Base-by-base conservation (phyloP, 2,113 vertebrate genomes). In the Lepus europaeus region DNA sequence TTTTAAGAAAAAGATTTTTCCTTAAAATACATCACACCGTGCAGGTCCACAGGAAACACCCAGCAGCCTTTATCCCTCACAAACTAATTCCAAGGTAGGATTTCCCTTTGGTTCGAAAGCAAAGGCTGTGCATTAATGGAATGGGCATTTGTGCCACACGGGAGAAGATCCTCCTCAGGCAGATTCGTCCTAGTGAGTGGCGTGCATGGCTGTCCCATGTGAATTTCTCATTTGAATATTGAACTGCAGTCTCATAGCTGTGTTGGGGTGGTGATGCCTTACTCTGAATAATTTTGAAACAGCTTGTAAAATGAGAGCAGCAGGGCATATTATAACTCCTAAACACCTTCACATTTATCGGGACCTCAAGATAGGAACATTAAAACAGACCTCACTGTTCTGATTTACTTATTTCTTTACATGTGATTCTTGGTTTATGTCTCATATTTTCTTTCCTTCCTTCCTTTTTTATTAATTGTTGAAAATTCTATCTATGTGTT, bases 31-130 rank as follows among this genome's bases (percentile, higher is more conserved):
- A 20, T 70, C 76, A 49, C 7, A 51, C 16, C 25, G 79, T 87
- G 9, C 8, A 89, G 59, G 59, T 61, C 79, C 61, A 86, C 45
- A 93, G 56, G 66, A 79, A 89, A 85, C 20, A 85, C 45, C 31
- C 9, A 92, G 27, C n/a, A 88, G 72, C 79, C 23, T 39, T 76
- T 90, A 59, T 63, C 25, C 79, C 95, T 76, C 13, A 76, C 31
- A 90, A 79, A n/a, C 25, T 78, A 83, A 87, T 78, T 90, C 27
- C 70, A 86, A 93, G 9, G 64, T 85, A 68, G 83, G n/a, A 70
- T 83, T 93, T 95, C 61, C 88, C 20, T 89, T 76, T 72, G 56
- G 20, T 85, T 87, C 78, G 88, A 91, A 84, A 96, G n/a, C 63
- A 73, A 92, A 94, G 20, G 77, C 10, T 78, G 6, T 93, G 85